Base-by-base conservation (phyloP, 1,140 invertebrate species). In the Whitmania pigra region DNA sequence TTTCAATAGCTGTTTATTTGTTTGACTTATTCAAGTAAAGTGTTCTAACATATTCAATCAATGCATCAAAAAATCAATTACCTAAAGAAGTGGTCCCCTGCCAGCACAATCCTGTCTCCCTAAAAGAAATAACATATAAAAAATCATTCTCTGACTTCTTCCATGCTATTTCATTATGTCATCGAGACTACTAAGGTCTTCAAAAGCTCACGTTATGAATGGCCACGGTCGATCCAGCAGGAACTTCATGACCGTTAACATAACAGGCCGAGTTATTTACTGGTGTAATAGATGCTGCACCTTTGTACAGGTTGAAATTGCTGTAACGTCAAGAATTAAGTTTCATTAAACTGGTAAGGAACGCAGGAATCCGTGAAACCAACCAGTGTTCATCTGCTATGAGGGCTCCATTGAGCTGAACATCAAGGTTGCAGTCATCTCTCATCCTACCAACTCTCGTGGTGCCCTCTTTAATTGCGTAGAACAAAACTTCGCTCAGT, bases 361-460 rank as follows among this genome's bases (percentile, higher is more conserved):
- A 67, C 7, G 4, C 20, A 60, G 18, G n/a, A 72, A 31, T 22
- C 27, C 11, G 2, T 53, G 31, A 25, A 49, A 83, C 82, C 80
- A 82, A 87, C 86, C 87, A 89, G 78, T 89, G 88, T 54, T 86
- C 81, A 68, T 85, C 81, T n/a, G 83, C 85, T 76, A 88, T 86
- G 3, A 88, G 79, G 0, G 87, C 86, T 57, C 88, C 87, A 74
- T 84, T 84, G 18, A 89, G 80, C 49, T 87, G 82, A 57, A 89
- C 88, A 75, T 88, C 81, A 55, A 79, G 77, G 31, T 75, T 74
- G 7, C 79, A 78, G 49, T 83, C 79, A 43, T 80, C 55, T 40
- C 76, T 76, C 74, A 76, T 77, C 7, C 80, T 73, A 11, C 84
- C 84, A 22, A 85, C 77, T 17, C 75, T 75, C 2, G 83, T 83